These are phyloP conservation scores for Diuraphis noxia DNA, from an alignment of 1,140 invertebrate species.

Conservation along the genomic window DNA sequence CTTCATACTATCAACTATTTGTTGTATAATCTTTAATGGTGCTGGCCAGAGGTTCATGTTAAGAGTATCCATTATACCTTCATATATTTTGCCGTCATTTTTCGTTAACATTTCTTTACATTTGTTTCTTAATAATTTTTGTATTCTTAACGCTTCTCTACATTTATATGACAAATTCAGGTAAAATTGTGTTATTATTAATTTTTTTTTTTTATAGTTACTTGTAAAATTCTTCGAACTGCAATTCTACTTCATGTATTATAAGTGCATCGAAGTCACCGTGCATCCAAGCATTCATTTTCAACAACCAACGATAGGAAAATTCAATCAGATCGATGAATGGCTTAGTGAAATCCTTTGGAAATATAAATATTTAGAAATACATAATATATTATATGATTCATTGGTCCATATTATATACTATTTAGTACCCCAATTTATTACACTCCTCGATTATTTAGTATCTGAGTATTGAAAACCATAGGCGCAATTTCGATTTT, in stretches of 20 bases:
- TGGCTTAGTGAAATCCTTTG: constrained; percentile 60
- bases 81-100: constrained; percentile 67
- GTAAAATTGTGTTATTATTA: neutral
- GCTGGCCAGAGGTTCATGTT: constrained; percentile 75
- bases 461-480: neutral
- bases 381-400: neutral
- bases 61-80: constrained; percentile 73
- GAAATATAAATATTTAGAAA: neutral
- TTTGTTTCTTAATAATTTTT: constrained; percentile 79
- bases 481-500: no score
- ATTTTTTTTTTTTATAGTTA: neutral
- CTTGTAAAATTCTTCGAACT: constrained; percentile 74
- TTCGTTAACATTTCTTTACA: constrained; percentile 75
- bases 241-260: constrained; percentile 71
- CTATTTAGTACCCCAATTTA: no score
- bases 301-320: constrained; percentile 75
- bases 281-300: constrained; percentile 84
- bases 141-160: constrained; percentile 73
- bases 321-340: constrained; percentile 69
- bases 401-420: no score
- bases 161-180: constrained; percentile 15
- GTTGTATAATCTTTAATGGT: constrained; percentile 70
- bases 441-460: neutral
- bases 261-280: constrained; percentile 83
- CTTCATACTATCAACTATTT: constrained; percentile 65